Evolutionary conservation across 2,113 vertebrate species (phyloP).

Genomic region (Erythrolamprus reginae): DNA sequence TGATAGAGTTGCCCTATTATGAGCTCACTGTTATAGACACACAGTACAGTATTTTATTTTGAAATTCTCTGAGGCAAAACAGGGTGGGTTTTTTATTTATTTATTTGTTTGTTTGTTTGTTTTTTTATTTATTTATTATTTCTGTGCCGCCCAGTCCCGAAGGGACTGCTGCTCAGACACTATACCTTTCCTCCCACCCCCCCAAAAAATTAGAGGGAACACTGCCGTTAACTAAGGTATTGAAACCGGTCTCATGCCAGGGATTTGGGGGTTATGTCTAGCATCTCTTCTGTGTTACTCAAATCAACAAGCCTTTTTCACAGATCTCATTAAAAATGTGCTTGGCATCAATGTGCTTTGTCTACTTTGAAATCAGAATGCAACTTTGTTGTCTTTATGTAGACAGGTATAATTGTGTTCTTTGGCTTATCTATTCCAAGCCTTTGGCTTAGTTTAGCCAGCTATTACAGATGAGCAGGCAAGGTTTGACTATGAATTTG

Average conservation of each 20-base stretch:
- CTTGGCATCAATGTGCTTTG: background rate
- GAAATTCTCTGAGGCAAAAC: no score
- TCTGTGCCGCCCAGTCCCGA: no score
- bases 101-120: no score
- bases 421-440: background rate
- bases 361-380: background rate
- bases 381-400: background rate
- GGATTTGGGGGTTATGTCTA: background rate
- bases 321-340: background rate
- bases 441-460: background rate
- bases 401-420: background rate
- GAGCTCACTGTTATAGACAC: no score
- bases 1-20: no score
- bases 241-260: background rate
- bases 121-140: no score
- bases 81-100: no score
- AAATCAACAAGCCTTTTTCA: background rate
- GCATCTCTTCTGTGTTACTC: background rate
- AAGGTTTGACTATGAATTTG: background rate
- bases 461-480: background rate
- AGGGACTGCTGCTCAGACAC: no score
- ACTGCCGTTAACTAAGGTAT: background rate
- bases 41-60: no score
- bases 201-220: no score
- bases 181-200: no score